Percentiles rank a stretch among this genome's conserved stretches.
phyloP scores from a whole-genome alignment of 2,113 vertebrate species.

The Myanophis thanlyinensis region DNA sequence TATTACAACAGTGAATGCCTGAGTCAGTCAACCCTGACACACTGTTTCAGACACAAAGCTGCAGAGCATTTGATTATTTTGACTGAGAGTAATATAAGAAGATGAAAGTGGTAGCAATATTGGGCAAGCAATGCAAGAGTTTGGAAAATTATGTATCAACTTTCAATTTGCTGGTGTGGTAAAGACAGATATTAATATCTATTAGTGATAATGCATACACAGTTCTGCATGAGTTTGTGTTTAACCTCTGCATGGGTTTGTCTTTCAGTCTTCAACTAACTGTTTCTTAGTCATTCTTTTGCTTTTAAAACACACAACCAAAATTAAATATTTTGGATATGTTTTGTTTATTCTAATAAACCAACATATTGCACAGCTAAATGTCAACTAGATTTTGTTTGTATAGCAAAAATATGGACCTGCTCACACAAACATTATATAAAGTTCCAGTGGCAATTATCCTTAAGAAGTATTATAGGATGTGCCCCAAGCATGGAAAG shows the following conservation, averaged over 20 bases:
- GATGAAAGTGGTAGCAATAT: not conserved
- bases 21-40: too few species aligned
- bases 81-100: conserved; percentile 17
- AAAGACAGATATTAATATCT: not conserved
- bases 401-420: conserved; percentile 43
- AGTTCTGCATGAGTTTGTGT: not conserved
- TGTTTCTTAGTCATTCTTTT: not conserved
- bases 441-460: conserved; percentile 54
- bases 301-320: conserved; percentile 6
- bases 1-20: not conserved
- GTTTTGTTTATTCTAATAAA: conserved; percentile 40
- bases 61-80: not conserved
- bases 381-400: conserved; percentile 48
- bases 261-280: conserved; percentile 2
- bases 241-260: not conserved
- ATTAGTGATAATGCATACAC: not conserved
- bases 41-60: conserved; percentile 3
- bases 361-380: conserved; percentile 35
- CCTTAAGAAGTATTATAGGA: conserved; percentile 24
- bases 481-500: conserved; percentile 61
- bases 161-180: conserved; percentile 46
- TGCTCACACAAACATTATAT: conserved; percentile 49
- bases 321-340: conserved; percentile 43
- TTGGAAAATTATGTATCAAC: not conserved
- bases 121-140: not conserved